Conservation (phyloP, 53 echinoderm and acorn worm species). For the Stichopus horrens region DNA sequence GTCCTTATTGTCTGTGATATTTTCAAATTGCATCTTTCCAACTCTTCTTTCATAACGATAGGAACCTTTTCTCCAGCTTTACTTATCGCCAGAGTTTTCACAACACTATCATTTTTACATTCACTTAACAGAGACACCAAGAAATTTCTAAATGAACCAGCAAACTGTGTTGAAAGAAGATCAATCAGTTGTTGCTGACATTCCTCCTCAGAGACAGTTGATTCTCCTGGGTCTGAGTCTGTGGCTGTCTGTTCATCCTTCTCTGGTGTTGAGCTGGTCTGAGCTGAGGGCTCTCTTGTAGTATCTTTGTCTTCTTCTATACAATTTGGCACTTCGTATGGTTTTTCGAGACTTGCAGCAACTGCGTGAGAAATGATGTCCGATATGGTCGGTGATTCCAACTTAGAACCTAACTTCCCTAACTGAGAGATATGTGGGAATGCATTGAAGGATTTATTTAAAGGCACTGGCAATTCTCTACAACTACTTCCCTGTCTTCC, state of each 20-base stretch:
- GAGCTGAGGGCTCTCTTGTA: not conserved
- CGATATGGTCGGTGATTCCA: constrained; percentile 26
- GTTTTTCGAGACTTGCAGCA: constrained; percentile 28
- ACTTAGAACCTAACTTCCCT: not conserved
- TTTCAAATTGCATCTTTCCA: constrained; percentile 32
- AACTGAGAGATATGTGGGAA: not conserved
- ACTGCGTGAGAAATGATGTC: constrained; percentile 40
- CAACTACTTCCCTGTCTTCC: not conserved
- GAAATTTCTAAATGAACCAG: constrained; percentile 29
- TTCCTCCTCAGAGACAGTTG: constrained; percentile 23
- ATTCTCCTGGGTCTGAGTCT: not conserved
- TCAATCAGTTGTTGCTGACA: constrained; percentile 23
- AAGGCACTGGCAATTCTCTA: not conserved
- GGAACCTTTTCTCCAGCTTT: constrained; percentile 34
- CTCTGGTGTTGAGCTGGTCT: not conserved
- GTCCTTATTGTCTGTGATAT: constrained; percentile 45
- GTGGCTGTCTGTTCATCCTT: not conserved
- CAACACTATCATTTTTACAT: constrained; percentile 28
- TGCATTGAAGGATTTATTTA: not conserved
- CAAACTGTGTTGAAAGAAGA: constrained; percentile 21
- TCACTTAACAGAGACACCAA: constrained; percentile 32
- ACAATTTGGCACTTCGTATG: not conserved
- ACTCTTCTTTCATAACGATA: constrained; percentile 28
- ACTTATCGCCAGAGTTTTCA: constrained; percentile 20
- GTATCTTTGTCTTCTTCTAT: not conserved